Evolutionary conservation across 2,797 vertebrate species (phyloP).

Genomic region (Fistularia tabacaria): DNA sequence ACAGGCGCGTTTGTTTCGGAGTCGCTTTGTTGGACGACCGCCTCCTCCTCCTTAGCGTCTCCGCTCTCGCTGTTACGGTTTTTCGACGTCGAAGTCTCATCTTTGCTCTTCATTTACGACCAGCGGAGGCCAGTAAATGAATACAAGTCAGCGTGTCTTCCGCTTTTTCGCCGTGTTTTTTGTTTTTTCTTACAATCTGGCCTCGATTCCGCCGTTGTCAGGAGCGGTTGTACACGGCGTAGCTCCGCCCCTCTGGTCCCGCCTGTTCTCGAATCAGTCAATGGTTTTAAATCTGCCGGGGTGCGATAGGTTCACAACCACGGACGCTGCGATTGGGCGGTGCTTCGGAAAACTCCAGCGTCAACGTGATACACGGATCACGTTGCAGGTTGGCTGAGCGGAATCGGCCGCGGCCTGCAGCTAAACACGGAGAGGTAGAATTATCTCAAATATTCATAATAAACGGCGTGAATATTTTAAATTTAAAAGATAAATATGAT

Average conservation of each 20-base stretch:
- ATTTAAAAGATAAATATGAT: too few species aligned
- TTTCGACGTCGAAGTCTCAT: conserved; percentile 75
- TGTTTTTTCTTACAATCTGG: background rate
- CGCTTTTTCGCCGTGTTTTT: background rate
- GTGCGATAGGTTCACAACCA: conserved; percentile 47
- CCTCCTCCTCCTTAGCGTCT: conserved; percentile 35
- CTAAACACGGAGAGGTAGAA: background rate
- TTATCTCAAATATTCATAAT: too few species aligned
- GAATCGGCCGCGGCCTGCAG: too few species aligned
- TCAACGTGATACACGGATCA: conserved; percentile 50
- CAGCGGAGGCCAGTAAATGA: background rate
- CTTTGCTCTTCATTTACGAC: background rate
- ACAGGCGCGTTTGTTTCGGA: conserved; percentile 15
- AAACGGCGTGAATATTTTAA: too few species aligned
- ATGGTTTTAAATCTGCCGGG: conserved; percentile 56
- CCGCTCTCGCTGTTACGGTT: conserved; percentile 13
- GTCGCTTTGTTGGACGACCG: conserved; percentile 25
- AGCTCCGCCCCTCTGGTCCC: conserved; percentile 30
- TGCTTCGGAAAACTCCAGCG: conserved; percentile 21
- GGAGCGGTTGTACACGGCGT: background rate
- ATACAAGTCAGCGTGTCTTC: background rate
- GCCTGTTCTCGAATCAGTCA: conserved; percentile 30
- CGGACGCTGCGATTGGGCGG: conserved; percentile 46
- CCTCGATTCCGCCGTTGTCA: too few species aligned
- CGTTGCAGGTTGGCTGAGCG: conserved; percentile 25